phyloP scores from a whole-genome alignment of 1,140 invertebrate species.

The Hesperophylax magnus region DNA sequence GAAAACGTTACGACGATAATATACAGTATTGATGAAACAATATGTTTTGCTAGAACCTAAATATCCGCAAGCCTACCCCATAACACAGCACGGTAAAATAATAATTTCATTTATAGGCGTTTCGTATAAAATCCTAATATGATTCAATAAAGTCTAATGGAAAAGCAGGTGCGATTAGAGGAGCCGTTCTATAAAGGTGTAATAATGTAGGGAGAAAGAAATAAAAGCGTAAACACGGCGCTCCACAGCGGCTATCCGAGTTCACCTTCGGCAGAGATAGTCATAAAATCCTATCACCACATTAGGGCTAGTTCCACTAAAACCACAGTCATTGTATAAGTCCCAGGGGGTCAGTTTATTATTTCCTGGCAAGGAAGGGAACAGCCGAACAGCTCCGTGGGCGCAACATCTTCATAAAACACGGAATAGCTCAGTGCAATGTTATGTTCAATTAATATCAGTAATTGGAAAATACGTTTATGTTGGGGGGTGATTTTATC shows the following conservation, averaged over 20 bases:
- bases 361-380: background rate
- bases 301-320: slow-evolving; percentile 32
- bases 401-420: too few species aligned
- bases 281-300: slow-evolving; percentile 36
- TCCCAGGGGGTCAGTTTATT: background rate
- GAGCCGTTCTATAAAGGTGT: slow-evolving; percentile 29
- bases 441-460: too few species aligned
- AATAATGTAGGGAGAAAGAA: slow-evolving; percentile 29
- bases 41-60: too few species aligned
- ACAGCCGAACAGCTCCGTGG: background rate
- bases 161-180: slow-evolving; percentile 42
- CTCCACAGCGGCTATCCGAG: background rate
- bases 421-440: too few species aligned
- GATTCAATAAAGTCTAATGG: slow-evolving; percentile 36
- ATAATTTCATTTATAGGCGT: slow-evolving; percentile 27
- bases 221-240: slow-evolving; percentile 17
- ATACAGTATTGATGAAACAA: too few species aligned
- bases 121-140: slow-evolving; percentile 25
- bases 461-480: too few species aligned
- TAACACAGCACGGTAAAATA: background rate
- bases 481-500: too few species aligned
- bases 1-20: too few species aligned
- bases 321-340: slow-evolving; percentile 27
- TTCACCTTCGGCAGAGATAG: slow-evolving; percentile 16
- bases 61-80: background rate